phyloP scores from a whole-genome alignment of 2,888 invertebrate genomes.

The Parapristionchus giblindavisi region DNA sequence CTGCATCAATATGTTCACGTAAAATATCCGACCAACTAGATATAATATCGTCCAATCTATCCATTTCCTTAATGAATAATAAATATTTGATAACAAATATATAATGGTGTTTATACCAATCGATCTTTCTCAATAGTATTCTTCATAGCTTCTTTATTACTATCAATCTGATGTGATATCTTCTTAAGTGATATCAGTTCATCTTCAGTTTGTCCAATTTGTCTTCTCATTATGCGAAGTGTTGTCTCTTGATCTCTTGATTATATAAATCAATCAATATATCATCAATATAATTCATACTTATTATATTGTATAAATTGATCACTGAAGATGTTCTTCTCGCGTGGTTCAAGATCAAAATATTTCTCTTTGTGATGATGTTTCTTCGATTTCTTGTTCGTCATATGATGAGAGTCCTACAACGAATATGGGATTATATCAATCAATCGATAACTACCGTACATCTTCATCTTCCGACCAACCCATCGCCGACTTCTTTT shows the following conservation, averaged over 20 bases:
- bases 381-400: neutral
- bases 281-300: neutral
- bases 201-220: conserved; percentile 26
- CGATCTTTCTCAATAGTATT: conserved; percentile 17
- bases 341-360: neutral
- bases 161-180: neutral
- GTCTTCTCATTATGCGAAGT: conserved; percentile 6
- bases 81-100: neutral
- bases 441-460: no score
- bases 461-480: neutral
- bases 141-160: neutral
- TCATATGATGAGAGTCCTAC: neutral
- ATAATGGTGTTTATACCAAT: neutral
- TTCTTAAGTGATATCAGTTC: conserved; percentile 21
- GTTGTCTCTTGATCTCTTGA: conserved; percentile 20
- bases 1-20: neutral
- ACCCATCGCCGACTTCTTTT: conserved; percentile 7
- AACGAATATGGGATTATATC: no score
- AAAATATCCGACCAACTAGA: conserved; percentile 7
- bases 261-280: neutral
- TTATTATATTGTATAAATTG: conserved; percentile 23
- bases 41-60: conserved; percentile 22
- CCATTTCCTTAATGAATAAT: neutral
- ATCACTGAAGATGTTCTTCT: conserved; percentile 13
- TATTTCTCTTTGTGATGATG: neutral